Base-by-base conservation (phyloP, 2,797 vertebrate species). In the Pseudomugil tenellus region DNA sequence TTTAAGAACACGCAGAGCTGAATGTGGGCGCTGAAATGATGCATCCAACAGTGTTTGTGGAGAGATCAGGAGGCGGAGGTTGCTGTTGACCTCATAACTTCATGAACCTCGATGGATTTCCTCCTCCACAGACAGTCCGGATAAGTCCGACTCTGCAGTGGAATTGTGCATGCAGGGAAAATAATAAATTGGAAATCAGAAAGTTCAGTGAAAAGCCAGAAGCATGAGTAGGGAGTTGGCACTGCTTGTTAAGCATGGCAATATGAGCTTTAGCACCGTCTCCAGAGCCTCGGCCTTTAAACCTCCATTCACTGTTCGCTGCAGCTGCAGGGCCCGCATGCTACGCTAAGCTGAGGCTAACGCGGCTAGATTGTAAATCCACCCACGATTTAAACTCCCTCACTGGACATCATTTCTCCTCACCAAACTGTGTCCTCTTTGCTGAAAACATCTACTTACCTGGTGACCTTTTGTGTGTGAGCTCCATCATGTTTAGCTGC, bases 151-250 rank as follows among this genome's bases (percentile, higher is more conserved):
- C 13, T 21, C 63, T 55, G 52, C 17, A 51, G 34, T 8, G 28
- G 67, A 80, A 63, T 68, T 64, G 52, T 32, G 31, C 62, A 56
- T 70, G 57, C 41, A 25, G 76, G 80, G 70, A 84, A 88, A 80
- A 87, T 71, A 83, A 84, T 81, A 80, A 88, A 91, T 86, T 90
- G 89, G 83, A 88, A 92, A 91, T 91, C 87, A 92, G 91, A 92
- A 76, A 80, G 80, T 77, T 89, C 60, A 72, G 53, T 23, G 32
- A 11, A 28, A 59, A 83, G 84, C 67, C 60, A n/a, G 56, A 65
- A 81, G 73, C 65, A 61, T 29, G 84, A 83, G 83, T 68, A 78
- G 59, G 77, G 68, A 76, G 57, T 74, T 60, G 72, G 79, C 59
- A 16, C 58, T 62, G 64, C 87, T 88, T 66, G 84, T 90, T 91